These are phyloP conservation scores for Cheilosia scutellata DNA, from an alignment of 2,888 invertebrate genomes.

Conservation along the genomic window DNA sequence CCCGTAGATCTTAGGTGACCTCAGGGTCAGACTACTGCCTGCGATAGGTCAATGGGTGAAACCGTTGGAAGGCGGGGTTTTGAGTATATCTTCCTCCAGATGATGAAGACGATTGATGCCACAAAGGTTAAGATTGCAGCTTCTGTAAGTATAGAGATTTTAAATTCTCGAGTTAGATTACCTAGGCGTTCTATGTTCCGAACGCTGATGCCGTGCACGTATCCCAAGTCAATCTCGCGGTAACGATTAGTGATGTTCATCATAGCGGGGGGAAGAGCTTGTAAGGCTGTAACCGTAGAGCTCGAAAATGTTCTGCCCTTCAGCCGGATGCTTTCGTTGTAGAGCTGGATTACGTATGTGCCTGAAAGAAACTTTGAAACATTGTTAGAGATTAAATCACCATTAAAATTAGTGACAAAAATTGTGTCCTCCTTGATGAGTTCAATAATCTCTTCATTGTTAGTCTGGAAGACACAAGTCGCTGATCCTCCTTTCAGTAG, in stretches of 20 bases:
- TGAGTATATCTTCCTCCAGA: too few relatives aligned
- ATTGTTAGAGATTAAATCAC: slow-evolving; percentile 10
- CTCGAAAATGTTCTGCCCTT: slow-evolving; percentile 20
- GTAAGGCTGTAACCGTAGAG: slow-evolving; percentile 5
- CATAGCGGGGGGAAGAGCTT: background rate
- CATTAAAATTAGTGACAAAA: slow-evolving; percentile 30
- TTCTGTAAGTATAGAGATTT: too few relatives aligned
- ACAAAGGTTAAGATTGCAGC: too few relatives aligned
- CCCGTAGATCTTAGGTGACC: too few relatives aligned
- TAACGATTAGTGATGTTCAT: slow-evolving; percentile 1
- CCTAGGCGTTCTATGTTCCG: slow-evolving; percentile 13
- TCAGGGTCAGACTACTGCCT: too few relatives aligned
- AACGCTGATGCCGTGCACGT: slow-evolving; percentile 3
- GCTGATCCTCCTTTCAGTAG: slow-evolving; percentile 47
- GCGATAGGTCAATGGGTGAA: too few relatives aligned
- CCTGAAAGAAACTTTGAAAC: slow-evolving; percentile 18
- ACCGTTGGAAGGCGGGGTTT: too few relatives aligned
- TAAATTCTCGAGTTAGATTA: too few relatives aligned
- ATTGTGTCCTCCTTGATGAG: slow-evolving; percentile 13
- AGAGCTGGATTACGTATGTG: slow-evolving; percentile 12
- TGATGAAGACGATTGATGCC: too few relatives aligned
- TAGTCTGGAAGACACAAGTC: background rate
- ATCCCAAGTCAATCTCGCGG: slow-evolving; percentile 8
- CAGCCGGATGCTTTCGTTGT: slow-evolving; percentile 19
- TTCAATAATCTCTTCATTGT: slow-evolving; percentile 1